Conservation (phyloP, 2,797 vertebrate species). For the Miopithecus talapoin region DNA sequence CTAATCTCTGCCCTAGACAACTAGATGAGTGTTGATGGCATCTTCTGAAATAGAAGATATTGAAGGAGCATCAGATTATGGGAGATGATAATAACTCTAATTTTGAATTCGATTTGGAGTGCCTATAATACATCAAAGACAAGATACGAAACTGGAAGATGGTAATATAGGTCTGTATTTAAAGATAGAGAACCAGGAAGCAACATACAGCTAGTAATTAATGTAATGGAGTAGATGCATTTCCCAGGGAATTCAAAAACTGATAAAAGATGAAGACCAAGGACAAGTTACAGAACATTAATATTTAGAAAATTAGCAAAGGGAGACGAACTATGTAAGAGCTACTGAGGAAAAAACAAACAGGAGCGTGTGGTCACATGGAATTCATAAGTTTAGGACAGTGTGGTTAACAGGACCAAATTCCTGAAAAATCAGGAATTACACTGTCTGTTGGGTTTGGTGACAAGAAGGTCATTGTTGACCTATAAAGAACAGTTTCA, state of each 20-base stretch:
- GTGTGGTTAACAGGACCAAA: neutral
- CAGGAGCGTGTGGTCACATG: neutral
- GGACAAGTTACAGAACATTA: neutral
- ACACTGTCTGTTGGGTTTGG: neutral
- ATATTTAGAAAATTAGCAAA: neutral
- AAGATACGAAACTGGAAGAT: neutral
- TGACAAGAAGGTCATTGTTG: neutral
- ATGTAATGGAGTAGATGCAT: neutral
- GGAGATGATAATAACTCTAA: neutral
- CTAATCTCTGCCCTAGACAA: neutral
- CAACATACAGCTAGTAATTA: neutral
- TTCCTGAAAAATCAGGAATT: neutral
- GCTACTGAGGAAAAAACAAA: neutral
- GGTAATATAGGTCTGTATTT: neutral
- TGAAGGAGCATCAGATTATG: neutral
- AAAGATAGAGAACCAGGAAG: neutral
- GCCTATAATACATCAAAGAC: neutral
- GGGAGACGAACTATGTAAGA: neutral
- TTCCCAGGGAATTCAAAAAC: neutral
- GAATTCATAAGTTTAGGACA: neutral
- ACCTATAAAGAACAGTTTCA: neutral
- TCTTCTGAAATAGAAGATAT: neutral
- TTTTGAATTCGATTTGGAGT: neutral
- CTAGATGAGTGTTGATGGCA: neutral
- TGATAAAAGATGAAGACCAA: neutral